Evolutionary conservation across 1,140 invertebrate genomes (phyloP).

Genomic region (Arctopsyche grandis): DNA sequence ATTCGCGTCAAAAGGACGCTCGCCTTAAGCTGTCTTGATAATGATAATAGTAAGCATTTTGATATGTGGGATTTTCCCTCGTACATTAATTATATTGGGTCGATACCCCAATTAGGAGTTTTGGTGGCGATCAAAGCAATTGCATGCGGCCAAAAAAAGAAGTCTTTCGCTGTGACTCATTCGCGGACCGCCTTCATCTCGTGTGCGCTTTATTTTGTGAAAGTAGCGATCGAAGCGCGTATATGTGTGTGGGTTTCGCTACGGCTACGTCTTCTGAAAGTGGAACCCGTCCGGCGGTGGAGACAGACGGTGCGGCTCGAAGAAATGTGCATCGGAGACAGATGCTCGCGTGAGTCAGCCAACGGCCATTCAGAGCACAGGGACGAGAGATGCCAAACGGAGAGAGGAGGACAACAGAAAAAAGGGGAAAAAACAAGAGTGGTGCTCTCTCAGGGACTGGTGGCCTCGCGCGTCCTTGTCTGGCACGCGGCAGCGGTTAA

Average conservation of each 20-base stretch:
- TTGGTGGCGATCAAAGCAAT: neutral
- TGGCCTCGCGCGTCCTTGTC: conserved; percentile 34
- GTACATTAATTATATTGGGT: no score
- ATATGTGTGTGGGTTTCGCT: neutral
- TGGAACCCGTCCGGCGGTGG: neutral
- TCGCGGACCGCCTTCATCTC: conserved; percentile 1
- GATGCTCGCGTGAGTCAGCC: conserved; percentile 34
- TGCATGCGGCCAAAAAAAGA: neutral
- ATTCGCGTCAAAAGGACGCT: no score
- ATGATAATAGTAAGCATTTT: no score
- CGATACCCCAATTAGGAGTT: no score
- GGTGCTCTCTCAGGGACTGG: neutral
- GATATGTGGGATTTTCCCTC: no score
- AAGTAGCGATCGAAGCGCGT: conserved; percentile 1
- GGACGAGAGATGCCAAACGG: neutral
- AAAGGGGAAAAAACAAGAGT: neutral
- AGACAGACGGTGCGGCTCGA: conserved; percentile 19
- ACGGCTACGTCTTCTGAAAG: conserved; percentile 15
- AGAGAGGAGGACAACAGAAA: neutral
- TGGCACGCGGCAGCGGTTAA: conserved; percentile 36
- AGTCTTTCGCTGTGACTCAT: conserved; percentile 14
- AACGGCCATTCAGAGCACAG: conserved; percentile 13
- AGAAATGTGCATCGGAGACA: neutral
- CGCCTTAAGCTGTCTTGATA: no score
- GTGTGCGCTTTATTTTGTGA: neutral